phyloP scores from a whole-genome alignment of 2,888 invertebrate genomes.

The Mythimna vitellina region DNA sequence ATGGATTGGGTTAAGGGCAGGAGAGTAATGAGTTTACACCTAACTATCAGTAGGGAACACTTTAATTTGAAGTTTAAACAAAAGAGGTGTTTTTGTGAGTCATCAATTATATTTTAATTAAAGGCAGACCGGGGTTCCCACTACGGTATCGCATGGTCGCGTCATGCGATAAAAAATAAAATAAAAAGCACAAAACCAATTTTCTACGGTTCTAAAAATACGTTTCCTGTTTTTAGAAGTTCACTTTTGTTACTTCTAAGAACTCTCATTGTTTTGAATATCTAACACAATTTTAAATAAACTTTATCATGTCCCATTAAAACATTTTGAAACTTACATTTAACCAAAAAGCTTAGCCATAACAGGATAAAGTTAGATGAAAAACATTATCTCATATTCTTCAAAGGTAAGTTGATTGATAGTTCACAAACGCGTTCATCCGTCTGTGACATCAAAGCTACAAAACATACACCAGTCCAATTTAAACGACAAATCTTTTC shows the following conservation, averaged over 20 bases:
- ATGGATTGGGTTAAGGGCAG: too few relatives aligned
- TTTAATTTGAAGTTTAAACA: too few relatives aligned
- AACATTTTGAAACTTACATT: neutral
- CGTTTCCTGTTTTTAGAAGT: neutral
- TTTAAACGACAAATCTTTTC: constrained; percentile 28
- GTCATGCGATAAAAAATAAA: neutral
- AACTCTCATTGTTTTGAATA: neutral
- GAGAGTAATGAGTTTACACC: too few relatives aligned
- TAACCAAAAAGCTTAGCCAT: neutral
- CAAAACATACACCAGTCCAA: constrained; percentile 18
- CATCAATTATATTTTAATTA: neutral
- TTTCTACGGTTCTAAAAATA: neutral
- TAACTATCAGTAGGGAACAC: too few relatives aligned
- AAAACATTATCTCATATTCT: constrained; percentile 1
- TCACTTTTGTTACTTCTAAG: neutral
- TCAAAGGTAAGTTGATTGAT: constrained; percentile 32
- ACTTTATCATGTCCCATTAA: neutral
- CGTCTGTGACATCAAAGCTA: constrained; percentile 42
- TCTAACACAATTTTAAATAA: neutral
- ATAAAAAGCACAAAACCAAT: neutral
- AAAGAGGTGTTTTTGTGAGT: too few relatives aligned
- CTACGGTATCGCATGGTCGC: neutral
- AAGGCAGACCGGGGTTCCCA: neutral
- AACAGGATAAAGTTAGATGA: neutral
- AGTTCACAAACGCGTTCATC: constrained; percentile 27